Evolutionary conservation across 2,113 vertebrate species (phyloP).

Genomic region (Odocoileus virginianus): DNA sequence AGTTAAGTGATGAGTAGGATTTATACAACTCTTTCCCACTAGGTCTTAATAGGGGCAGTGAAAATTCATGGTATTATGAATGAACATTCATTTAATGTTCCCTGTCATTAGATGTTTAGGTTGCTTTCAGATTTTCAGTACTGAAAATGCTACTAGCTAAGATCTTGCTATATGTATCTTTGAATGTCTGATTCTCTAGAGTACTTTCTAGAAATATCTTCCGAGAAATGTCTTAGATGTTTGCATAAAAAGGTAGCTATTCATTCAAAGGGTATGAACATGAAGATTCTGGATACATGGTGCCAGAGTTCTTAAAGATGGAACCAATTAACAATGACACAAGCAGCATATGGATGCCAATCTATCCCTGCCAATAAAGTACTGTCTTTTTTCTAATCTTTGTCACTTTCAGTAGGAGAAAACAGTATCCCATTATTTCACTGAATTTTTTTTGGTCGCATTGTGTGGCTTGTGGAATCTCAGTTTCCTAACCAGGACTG

Average conservation of each 20-base stretch:
- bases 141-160: background rate
- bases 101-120: background rate
- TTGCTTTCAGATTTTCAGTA: background rate
- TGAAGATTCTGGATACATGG: background rate
- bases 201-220: background rate
- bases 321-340: background rate
- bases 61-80: background rate
- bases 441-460: background rate
- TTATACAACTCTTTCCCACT: background rate
- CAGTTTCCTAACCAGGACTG: background rate
- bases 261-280: background rate
- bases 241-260: background rate
- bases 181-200: background rate
- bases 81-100: background rate
- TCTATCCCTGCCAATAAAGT: conserved; percentile 8
- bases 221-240: background rate
- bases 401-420: background rate
- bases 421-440: background rate
- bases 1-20: background rate
- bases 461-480: background rate
- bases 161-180: background rate
- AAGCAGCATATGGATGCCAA: background rate
- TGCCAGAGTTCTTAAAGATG: background rate
- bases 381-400: background rate
- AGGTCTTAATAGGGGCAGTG: background rate